Base-by-base conservation (phyloP, 1,140 invertebrate species). In the Planococcus citri region DNA sequence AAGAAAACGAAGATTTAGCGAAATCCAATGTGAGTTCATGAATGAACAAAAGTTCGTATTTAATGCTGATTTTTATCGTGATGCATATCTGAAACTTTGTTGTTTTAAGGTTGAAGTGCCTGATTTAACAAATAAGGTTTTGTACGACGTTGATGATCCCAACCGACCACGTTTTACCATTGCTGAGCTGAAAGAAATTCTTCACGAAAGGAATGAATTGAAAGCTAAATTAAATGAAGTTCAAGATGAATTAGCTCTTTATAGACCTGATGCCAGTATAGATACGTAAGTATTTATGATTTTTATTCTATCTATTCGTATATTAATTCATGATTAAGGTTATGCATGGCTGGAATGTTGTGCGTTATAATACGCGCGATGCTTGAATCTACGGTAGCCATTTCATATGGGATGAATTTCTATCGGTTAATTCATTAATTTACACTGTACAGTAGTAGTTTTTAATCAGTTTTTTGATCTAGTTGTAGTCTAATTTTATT, bases 161-260 rank as follows among this genome's bases (percentile, higher is more conserved):
- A 88, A 93, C 74, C 82, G 88, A 74, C 92, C 93, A 10, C 83
- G 91, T 68, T 97, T 96, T 78, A 95, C 94, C 9, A 88, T 94
- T 33, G 83, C 86, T 38, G 94, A 97, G 78, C 80, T 97, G 6
- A 85, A 88, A 75, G 90, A 91, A 76, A 92, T 96, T 73, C 80
- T 95, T 10, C 86, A 91, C 75, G 92, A 95, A 79, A 82, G 92
- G 73, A 94, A 95, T 77, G 88, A 92, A 78, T 80, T 95, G 14
- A 95, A 94, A 81, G 86, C 89, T 22, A 85, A 87, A 76, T 84
- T 95, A 20, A 88, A 87, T 74, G 89, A 94, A 76, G 81, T 94
- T 14, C 91, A 95, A 79, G 92, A 95, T 74, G 91, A 95, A 80
- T 76, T 95, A 58, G 86, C 86, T 72, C 80, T 85, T 24, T 86